Evolutionary conservation across 1,140 invertebrate genomes (phyloP).

Genomic region (Phymastichus coffea): DNA sequence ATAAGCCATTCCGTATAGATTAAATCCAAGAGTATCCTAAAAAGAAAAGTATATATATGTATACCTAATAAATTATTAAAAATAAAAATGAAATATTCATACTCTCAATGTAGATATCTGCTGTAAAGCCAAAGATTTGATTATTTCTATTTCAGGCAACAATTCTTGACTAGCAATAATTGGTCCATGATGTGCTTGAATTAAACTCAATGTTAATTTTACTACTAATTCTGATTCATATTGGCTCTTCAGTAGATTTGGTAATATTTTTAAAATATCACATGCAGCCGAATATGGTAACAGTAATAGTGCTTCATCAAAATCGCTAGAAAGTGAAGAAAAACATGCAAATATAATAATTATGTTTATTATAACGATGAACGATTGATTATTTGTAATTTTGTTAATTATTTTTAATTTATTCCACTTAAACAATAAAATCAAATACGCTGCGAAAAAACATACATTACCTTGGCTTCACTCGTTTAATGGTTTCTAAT

Average conservation of each 20-base stretch:
- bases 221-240: constrained; percentile 74
- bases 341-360: constrained; percentile 13
- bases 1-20: constrained; percentile 80
- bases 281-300: constrained; percentile 81
- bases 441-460: constrained; percentile 20
- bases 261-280: constrained; percentile 74
- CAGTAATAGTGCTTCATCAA: constrained; percentile 86
- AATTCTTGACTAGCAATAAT: constrained; percentile 71
- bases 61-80: background rate
- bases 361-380: too few relatives aligned
- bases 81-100: constrained; percentile 39
- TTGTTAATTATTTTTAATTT: too few relatives aligned
- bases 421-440: background rate
- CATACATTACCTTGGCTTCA: constrained; percentile 66
- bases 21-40: constrained; percentile 84
- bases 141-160: constrained; percentile 68
- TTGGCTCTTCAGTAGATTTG: constrained; percentile 66
- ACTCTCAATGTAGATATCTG: constrained; percentile 67
- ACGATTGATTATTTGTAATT: too few relatives aligned
- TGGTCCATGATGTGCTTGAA: constrained; percentile 83
- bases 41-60: constrained; percentile 31
- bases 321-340: constrained; percentile 74
- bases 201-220: constrained; percentile 75
- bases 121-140: constrained; percentile 62
- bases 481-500: constrained; percentile 73